Evolutionary conservation across 2,113 vertebrate genomes (phyloP).

Genomic region (Brienomyrus longianalis): DNA sequence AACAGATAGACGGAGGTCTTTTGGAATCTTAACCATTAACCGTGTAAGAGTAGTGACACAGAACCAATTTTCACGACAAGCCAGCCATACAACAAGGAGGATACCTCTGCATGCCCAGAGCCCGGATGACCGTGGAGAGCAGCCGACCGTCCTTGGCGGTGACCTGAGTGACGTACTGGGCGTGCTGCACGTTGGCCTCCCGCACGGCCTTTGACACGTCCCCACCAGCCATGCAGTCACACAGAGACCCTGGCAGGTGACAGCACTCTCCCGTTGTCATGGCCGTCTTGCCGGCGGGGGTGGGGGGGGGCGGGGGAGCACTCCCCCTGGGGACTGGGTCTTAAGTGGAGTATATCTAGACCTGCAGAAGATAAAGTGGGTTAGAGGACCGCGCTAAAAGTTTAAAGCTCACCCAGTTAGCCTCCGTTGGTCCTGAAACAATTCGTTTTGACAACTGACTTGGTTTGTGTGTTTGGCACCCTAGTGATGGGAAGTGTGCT

Average conservation of each 20-base stretch:
- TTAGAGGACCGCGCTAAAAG: background rate
- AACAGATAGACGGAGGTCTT: background rate
- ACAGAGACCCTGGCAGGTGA: slow-evolving; percentile 84
- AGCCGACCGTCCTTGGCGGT: slow-evolving; percentile 76
- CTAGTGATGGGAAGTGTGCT: background rate
- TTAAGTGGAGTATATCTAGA: slow-evolving; percentile 46
- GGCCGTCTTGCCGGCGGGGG: slow-evolving; percentile 48
- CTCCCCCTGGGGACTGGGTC: slow-evolving; percentile 24
- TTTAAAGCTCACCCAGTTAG: background rate
- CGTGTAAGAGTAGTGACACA: background rate
- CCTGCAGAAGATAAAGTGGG: background rate
- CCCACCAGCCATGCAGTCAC: slow-evolving; percentile 73
- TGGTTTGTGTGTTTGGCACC: background rate
- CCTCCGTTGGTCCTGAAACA: background rate
- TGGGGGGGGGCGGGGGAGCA: slow-evolving; percentile 16
- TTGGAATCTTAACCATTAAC: background rate
- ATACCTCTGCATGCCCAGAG: slow-evolving; percentile 74
- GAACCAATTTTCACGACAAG: background rate
- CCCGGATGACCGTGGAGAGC: slow-evolving; percentile 84
- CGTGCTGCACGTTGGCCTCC: slow-evolving; percentile 64
- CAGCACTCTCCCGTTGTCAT: slow-evolving; percentile 91
- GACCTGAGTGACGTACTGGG: slow-evolving; percentile 82
- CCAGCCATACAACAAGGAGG: background rate
- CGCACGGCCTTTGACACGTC: slow-evolving; percentile 76
- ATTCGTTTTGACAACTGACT: background rate